Evolutionary conservation across 1,140 invertebrate genomes (phyloP).

Genomic region (Lordiphosa clarofinis): DNA sequence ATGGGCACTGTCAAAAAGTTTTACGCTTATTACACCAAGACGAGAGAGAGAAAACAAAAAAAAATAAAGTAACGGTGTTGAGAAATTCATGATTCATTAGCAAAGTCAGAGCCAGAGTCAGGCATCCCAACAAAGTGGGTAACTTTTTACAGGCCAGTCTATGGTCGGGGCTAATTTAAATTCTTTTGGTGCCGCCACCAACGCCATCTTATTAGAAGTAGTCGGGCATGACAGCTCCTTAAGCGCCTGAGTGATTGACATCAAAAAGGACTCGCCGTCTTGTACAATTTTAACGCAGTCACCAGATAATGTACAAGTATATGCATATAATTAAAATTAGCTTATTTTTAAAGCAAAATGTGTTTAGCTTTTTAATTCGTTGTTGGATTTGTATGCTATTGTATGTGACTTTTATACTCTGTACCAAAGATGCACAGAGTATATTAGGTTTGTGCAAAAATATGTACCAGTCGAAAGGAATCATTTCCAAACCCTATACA

Average conservation of each 20-base stretch:
- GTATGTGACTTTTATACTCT: no score
- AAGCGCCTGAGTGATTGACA: constrained; percentile 76
- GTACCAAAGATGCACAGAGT: no score
- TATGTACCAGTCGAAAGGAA: no score
- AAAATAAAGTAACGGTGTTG: constrained; percentile 36
- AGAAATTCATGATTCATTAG: constrained; percentile 73
- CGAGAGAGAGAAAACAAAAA: constrained; percentile 10
- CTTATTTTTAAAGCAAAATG: constrained; percentile 56
- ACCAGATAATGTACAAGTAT: constrained; percentile 21
- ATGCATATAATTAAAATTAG: constrained; percentile 56
- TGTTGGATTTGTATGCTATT: constrained; percentile 15
- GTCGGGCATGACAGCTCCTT: constrained; percentile 69
- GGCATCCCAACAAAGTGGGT: constrained; percentile 37
- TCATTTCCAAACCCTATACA: no score
- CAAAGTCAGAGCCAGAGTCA: constrained; percentile 27
- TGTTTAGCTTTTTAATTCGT: constrained; percentile 26
- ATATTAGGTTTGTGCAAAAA: no score
- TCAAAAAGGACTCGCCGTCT: constrained; percentile 59
- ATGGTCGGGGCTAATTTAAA: constrained; percentile 71
- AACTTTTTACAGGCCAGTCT: constrained; percentile 47
- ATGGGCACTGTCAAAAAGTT: constrained; percentile 60
- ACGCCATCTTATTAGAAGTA: constrained; percentile 58
- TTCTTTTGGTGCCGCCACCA: constrained; percentile 61
- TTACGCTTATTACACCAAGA: constrained; percentile 71
- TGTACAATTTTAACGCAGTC: constrained; percentile 27